Conservation (phyloP, 2,888 invertebrate species). For the Ceramica pisi region DNA sequence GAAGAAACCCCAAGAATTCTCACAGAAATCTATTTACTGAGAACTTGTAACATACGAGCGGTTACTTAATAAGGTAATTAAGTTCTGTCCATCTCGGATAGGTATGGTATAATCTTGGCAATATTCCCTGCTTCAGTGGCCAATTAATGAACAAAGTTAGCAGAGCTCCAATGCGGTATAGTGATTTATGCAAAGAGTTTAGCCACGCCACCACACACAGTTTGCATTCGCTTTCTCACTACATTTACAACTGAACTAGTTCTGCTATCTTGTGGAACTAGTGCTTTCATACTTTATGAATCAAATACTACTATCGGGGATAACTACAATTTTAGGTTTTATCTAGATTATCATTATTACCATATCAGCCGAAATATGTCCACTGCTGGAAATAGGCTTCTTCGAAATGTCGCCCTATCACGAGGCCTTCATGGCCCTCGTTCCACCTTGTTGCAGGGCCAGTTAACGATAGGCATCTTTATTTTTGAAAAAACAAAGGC, state of each 20-base stretch:
- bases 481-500: background rate
- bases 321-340: background rate
- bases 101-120: slow-evolving; percentile 61
- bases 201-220: slow-evolving; percentile 54
- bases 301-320: background rate
- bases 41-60: slow-evolving; percentile 12
- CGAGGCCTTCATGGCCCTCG: too few relatives aligned
- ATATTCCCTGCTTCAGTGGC: slow-evolving; percentile 65
- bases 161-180: slow-evolving; percentile 66
- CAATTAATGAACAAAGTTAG: slow-evolving; percentile 76
- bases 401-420: too few relatives aligned
- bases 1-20: background rate
- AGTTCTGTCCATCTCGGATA: slow-evolving; percentile 44
- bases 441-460: too few relatives aligned
- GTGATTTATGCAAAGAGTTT: slow-evolving; percentile 75
- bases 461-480: too few relatives aligned
- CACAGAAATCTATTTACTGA: background rate
- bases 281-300: slow-evolving; percentile 18
- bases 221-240: slow-evolving; percentile 63
- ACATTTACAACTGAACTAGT: slow-evolving; percentile 54
- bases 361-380: too few relatives aligned
- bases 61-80: slow-evolving; percentile 45
- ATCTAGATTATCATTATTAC: background rate
- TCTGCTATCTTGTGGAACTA: slow-evolving; percentile 36
- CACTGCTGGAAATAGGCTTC: too few relatives aligned